Conservation (phyloP, 1,140 invertebrate species). For the Frieseomelitta varia region DNA sequence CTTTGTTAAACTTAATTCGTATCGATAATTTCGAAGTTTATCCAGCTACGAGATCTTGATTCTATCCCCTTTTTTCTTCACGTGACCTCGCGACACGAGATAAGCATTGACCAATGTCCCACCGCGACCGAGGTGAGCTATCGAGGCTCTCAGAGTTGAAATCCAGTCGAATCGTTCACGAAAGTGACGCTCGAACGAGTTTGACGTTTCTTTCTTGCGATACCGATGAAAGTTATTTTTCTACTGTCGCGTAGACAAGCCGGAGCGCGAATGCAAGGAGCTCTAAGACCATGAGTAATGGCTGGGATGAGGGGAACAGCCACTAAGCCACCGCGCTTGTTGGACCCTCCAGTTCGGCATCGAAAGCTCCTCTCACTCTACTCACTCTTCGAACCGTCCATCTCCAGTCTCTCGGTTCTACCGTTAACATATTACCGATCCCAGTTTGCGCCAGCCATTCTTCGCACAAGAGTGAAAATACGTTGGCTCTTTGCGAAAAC, state of each 20-base stretch:
- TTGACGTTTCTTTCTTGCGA: not conserved
- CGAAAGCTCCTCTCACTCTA: slow-evolving; percentile 31
- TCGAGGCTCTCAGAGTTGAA: not conserved
- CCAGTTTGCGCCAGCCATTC: not conserved
- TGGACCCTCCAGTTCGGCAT: slow-evolving; percentile 55
- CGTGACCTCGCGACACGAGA: not conserved
- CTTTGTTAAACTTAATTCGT: slow-evolving; percentile 12
- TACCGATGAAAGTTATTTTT: slow-evolving; percentile 29
- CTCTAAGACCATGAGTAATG: slow-evolving; percentile 59
- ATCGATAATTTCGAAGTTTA: not conserved
- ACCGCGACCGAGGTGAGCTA: not conserved
- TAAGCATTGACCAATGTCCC: not conserved
- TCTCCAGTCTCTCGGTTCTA: slow-evolving; percentile 44
- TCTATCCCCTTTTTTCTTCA: not conserved
- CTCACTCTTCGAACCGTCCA: slow-evolving; percentile 35
- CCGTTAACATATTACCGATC: slow-evolving; percentile 36
- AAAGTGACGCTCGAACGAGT: slow-evolving; percentile 2
- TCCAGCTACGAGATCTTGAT: not conserved
- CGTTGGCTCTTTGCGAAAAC: not conserved
- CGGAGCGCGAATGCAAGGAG: slow-evolving; percentile 36
- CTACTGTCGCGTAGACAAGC: slow-evolving; percentile 30
- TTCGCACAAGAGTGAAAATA: slow-evolving; percentile 9
- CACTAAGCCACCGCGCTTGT: slow-evolving; percentile 59
- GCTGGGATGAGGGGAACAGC: slow-evolving; percentile 49
- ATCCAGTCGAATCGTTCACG: not conserved